phyloP scores from a whole-genome alignment of 2,113 vertebrate genomes.

The Brachyhypopomus gauderio region DNA sequence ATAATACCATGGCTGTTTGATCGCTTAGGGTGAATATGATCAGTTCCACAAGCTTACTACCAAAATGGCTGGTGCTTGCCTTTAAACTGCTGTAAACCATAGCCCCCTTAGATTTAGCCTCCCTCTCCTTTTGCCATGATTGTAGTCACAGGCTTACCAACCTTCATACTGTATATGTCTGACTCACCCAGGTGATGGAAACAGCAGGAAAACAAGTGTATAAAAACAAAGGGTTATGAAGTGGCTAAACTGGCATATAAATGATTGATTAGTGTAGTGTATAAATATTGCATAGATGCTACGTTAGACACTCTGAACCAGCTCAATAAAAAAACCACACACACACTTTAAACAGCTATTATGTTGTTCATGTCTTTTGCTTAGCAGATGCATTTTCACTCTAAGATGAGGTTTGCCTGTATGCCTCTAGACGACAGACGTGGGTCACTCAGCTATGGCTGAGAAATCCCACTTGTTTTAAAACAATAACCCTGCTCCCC shows the following conservation, averaged over 20 bases:
- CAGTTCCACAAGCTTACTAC: constrained; percentile 32
- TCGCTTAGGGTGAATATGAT: constrained; percentile 9
- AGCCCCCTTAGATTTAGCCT: constrained; percentile 30
- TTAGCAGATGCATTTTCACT: neutral
- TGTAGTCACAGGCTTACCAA: constrained; percentile 42
- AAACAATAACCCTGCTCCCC: no score
- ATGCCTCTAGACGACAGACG: neutral
- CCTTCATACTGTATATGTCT: constrained; percentile 37
- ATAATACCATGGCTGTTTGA: constrained; percentile 20
- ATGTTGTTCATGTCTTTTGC: neutral
- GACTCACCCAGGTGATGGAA: constrained; percentile 35
- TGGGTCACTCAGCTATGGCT: no score
- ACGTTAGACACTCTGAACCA: neutral
- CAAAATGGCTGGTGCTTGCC: constrained; percentile 29
- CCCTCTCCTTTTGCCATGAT: constrained; percentile 51
- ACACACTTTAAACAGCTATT: neutral
- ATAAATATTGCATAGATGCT: constrained; percentile 29
- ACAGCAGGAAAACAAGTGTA: constrained; percentile 9
- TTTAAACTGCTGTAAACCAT: constrained; percentile 52
- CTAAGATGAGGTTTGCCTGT: neutral
- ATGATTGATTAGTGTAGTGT: neutral
- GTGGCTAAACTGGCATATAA: constrained; percentile 26
- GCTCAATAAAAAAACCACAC: neutral
- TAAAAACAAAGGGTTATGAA: neutral
- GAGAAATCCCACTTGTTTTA: no score